Conservation (phyloP, 2,797 vertebrate species). For the Lemur catta region DNA sequence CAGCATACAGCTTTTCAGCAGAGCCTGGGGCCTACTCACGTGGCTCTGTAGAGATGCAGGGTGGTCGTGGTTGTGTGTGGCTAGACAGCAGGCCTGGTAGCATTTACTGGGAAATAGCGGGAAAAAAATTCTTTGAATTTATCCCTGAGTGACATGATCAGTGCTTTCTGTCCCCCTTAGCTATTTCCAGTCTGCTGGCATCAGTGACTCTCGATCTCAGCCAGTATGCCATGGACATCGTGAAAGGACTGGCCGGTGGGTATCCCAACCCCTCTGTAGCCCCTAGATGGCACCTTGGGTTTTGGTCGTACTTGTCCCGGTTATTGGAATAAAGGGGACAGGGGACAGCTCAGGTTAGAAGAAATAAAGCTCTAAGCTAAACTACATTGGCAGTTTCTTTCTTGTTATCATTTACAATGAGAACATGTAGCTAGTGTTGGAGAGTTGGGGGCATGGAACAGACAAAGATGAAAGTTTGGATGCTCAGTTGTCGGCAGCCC, state of each 20-base stretch:
- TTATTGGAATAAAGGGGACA: background rate
- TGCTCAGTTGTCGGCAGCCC: background rate
- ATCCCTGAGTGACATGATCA: background rate
- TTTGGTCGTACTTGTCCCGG: constrained; percentile 61
- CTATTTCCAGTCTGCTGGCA: constrained; percentile 91
- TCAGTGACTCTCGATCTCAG: constrained; percentile 97
- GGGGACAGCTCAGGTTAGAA: background rate
- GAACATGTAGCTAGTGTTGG: background rate
- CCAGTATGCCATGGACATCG: constrained; percentile 95
- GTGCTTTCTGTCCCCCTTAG: constrained; percentile 80
- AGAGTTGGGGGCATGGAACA: background rate
- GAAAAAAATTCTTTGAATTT: background rate
- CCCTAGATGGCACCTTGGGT: background rate
- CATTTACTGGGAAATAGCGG: background rate
- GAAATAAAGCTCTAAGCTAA: background rate
- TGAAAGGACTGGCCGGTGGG: constrained; percentile 96
- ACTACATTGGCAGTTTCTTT: background rate
- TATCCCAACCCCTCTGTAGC: background rate
- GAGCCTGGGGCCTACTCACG: background rate
- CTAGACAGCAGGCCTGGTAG: background rate
- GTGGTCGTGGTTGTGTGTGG: background rate
- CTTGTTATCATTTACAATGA: background rate
- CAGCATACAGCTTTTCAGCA: background rate
- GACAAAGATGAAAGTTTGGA: background rate
- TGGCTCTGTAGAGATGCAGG: background rate